Evolutionary conservation across 2,888 invertebrate genomes (phyloP), one percentile per base, ranked within the genome.

Genomic region (Crocallis elinguaria): DNA sequence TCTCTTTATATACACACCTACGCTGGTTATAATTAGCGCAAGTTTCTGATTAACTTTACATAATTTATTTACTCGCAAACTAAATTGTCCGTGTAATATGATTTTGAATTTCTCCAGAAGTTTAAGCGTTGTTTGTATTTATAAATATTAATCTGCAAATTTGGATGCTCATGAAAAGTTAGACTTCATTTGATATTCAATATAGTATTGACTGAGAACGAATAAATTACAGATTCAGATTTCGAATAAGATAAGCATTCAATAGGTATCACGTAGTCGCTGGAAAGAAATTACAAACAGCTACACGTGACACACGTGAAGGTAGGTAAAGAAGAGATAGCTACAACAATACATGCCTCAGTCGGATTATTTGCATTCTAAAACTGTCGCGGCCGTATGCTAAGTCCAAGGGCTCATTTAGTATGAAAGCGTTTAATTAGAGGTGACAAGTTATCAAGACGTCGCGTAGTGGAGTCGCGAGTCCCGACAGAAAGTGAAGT

Each of bases 371-470:
- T 9, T 17, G 42, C 32, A 27, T 44, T 42, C n/a, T 17, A 21
- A 16, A 17, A 11, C 17, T 29, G 51, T 54, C 39, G 45, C 5
- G 32, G 30, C 23, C 16, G 33, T 25, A 38, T 11, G 56, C 23
- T 39, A 57, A 43, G 35, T 38, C 46, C 48, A 51, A 46, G 51
- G 49, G 44, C 48, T 64, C 60, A 56, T 68, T 62, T 58, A 59
- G 49, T 39, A 57, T 61, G 53, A 64, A 57, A 66, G 57, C 62
- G 58, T 65, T 71, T 66, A 63, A 64, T 66, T 66, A 62, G 50
- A 58, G 57, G 48, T 42, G 50, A 57, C 49, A 53, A 41, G 53
- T 45, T 51, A 37, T 27, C 39, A 39, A 33, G 35, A 7, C 16
- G 8, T 13, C 13, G 23, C 12, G 3, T 0, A 11, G 13, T 0